Conservation (phyloP, 2,797 vertebrate species). For the Pangasius mekongensis region DNA sequence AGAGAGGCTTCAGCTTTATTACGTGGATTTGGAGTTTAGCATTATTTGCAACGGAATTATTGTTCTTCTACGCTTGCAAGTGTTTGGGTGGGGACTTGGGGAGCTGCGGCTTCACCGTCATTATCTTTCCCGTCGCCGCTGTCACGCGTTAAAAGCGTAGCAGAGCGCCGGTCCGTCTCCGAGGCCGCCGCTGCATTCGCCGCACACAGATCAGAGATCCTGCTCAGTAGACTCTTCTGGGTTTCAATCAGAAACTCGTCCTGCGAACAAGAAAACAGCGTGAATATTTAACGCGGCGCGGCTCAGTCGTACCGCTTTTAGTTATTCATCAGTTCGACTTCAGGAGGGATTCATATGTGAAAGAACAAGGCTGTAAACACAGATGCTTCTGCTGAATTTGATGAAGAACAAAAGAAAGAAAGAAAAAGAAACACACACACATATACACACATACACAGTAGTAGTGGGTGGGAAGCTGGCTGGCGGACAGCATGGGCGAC, state of each 20-base stretch:
- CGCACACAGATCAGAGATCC: constrained; percentile 69
- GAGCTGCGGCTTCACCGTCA: constrained; percentile 27
- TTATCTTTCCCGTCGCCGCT: background rate
- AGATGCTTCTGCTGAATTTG: constrained; percentile 40
- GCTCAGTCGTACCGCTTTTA: background rate
- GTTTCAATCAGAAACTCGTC: constrained; percentile 74
- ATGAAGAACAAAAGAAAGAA: constrained; percentile 26
- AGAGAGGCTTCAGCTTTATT: constrained; percentile 67
- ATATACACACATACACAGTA: background rate
- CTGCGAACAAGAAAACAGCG: constrained; percentile 58
- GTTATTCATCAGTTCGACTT: constrained; percentile 17
- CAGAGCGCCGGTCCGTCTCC: constrained; percentile 20
- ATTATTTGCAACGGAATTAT: constrained; percentile 70
- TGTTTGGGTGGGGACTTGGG: constrained; percentile 37
- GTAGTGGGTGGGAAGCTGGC: constrained; percentile 55
- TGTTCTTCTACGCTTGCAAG: constrained; percentile 65
- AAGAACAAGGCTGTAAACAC: constrained; percentile 44
- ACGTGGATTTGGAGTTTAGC: constrained; percentile 71
- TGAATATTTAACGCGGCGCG: constrained; percentile 34
- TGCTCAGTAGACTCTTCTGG: constrained; percentile 62
- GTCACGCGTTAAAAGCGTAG: constrained; percentile 22
- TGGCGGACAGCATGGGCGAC: constrained; percentile 60
- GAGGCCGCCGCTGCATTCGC: constrained; percentile 59
- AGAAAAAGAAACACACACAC: constrained; percentile 4
- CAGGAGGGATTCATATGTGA: constrained; percentile 29